Base-by-base conservation (phyloP, 2,113 vertebrate genomes). In the Lampris incognitus region DNA sequence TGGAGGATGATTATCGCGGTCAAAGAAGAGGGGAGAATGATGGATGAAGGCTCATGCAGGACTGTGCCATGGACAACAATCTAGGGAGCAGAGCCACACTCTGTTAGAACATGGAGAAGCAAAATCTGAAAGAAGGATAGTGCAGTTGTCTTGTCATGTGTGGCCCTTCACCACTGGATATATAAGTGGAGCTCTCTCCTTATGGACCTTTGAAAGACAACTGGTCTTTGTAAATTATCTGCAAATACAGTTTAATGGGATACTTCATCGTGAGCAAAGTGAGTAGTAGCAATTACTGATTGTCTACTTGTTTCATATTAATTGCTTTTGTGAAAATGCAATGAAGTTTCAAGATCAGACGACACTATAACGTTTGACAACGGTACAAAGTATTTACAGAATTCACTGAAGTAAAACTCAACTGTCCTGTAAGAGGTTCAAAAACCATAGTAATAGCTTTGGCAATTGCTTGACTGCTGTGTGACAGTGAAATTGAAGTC, bases 101-200 rank as follows among this genome's bases (percentile, higher is more conserved):
- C 69, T 87, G 36, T 5, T 69, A 72, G 69, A 89, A 86, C 84
- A 77, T 62, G 64, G 54, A 83, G 50, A 80, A 6, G 63, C 79
- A 79, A 65, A 71, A 59, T 82, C 79, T 78, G 78, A 89, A 88
- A 87, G 87, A 85, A 60, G 71, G 64, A 83, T 72, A 66, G 72
- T 36, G 36, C n/a, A 60, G 52, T 41, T 58, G 61, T 70, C 69
- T 58, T 66, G 77, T 78, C 58, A 79, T 57, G 38, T 69, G 42
- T 63, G 74, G 77, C 76, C 78, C 80, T 55, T 64, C 70, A 60
- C 82, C 76, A 24, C 72, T 65, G 46, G 66, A 78, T 74, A 8
- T 39, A 49, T 69, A 75, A 50, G 48, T 51, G 52, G 41, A 69
- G 52, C 58, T 44, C 52, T 84, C 69, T 81, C 84, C 55, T 70